Evolutionary conservation across 2,113 vertebrate genomes (phyloP).

Genomic region (Pterocles gutturalis): DNA sequence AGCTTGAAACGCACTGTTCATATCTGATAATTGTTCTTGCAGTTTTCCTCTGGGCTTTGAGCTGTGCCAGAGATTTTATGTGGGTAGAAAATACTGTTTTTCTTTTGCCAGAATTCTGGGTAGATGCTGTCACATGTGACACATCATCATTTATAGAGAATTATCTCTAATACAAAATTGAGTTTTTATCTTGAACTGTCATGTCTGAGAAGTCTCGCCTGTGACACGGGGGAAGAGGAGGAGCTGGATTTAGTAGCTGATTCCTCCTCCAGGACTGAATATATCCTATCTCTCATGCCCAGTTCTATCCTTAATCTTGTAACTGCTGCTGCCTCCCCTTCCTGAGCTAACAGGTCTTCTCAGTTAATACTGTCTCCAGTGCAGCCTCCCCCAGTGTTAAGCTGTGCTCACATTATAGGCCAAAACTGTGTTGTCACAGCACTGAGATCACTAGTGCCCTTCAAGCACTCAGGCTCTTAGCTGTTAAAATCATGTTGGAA

Average conservation of each 20-base stretch:
- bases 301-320: background rate
- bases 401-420: background rate
- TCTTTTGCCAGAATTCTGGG: conserved; percentile 1
- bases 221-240: background rate
- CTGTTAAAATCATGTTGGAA: background rate
- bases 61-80: background rate
- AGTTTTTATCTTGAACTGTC: conserved; percentile 54
- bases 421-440: background rate
- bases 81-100: conserved; percentile 34
- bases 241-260: background rate
- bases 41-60: background rate
- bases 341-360: background rate
- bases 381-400: background rate
- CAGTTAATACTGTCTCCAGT: background rate
- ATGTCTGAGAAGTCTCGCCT: conserved; percentile 15
- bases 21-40: background rate
- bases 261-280: conserved; percentile 1
- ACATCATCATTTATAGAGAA: conserved; percentile 12
- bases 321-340: background rate
- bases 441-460: background rate
- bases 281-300: background rate
- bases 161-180: conserved; percentile 54
- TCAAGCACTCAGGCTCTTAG: background rate
- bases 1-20: background rate
- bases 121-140: conserved; percentile 10